Base-by-base conservation (phyloP, 2,797 vertebrate species). In the Coranthus polyacanthus region DNA sequence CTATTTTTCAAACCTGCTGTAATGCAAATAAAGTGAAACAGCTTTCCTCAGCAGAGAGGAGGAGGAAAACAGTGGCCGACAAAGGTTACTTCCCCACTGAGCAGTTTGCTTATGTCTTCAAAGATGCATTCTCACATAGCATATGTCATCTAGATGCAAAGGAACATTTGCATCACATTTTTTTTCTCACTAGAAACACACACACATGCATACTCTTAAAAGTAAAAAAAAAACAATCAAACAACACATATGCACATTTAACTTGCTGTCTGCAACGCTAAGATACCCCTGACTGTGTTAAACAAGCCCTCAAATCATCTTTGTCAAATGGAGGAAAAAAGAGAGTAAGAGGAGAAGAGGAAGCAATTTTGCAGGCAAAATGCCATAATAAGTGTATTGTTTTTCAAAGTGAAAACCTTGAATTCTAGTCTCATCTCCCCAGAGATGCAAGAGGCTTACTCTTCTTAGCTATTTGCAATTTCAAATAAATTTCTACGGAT, bases 221-320 rank as follows among this genome's bases (percentile, higher is more conserved):
- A 11, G 18, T 41, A 6, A 21, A 24, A 41, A 49, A n/a, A 58
- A n/a, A 10, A 21, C 38, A 67, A 10, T 2, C 11, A 55, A 47
- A 43, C 26, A 36, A 32, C 1, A 9, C 44, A 38, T n/a, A 16
- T 41, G 22, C 54, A 57, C 75, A 55, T 46, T 73, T 37, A 21
- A 32, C 38, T 58, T 42, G 57, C 46, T 20, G 43, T 54, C 21
- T 61, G 64, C 42, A 52, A 49, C 59, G 77, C 49, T 39, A 72
- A 79, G 71, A 74, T 20, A 62, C 54, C 38, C 64, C 67, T 73
- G 69, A 61, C 62, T 55, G 72, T 69, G 77, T 79, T 71, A 75
- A 86, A 85, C 75, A 89, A 82, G 63, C 66, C 51, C 46, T 87
- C 75, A 82, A 85, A 83, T 84, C 82, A 79, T 84, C 67, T 58